phyloP scores from a whole-genome alignment of 2,888 invertebrate species.

The Pyrrhosoma nymphula region DNA sequence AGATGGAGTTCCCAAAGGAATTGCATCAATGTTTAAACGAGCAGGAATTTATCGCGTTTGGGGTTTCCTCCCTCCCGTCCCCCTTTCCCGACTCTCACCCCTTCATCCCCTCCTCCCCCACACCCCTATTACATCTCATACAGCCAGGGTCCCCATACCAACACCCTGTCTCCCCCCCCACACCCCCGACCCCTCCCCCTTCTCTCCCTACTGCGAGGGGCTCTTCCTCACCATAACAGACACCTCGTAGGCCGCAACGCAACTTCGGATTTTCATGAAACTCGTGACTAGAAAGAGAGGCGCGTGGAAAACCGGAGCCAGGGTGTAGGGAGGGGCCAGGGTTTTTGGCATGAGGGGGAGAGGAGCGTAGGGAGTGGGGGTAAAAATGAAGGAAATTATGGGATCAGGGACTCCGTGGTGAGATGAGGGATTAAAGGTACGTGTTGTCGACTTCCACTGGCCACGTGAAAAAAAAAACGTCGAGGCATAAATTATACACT shows the following conservation, averaged over 20 bases:
- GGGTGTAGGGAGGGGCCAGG: neutral
- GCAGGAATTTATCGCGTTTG: conserved; percentile 63
- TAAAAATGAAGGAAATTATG: conserved; percentile 26
- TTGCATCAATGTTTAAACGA: conserved; percentile 65
- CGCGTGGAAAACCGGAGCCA: neutral
- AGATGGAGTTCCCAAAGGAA: conserved; percentile 61
- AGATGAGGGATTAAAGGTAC: conserved; percentile 8
- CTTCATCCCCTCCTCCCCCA: neutral
- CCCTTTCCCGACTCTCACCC: neutral
- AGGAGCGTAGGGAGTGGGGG: neutral
- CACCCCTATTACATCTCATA: neutral
- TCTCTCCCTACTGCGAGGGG: neutral
- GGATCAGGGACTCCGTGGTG: neutral
- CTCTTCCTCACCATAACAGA: conserved; percentile 51
- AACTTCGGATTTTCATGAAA: conserved; percentile 63
- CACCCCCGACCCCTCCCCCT: neutral
- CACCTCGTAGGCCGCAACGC: conserved; percentile 58
- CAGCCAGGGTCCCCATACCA: neutral
- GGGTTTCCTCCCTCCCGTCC: neutral
- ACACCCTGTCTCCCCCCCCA: neutral
- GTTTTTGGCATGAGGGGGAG: neutral
- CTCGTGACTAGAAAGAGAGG: conserved; percentile 61
- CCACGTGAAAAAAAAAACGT: neutral
- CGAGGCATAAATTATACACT: neutral
- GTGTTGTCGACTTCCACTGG: neutral